Percentiles rank a stretch among this genome's conserved stretches.
Conservation (phyloP, 2,888 invertebrate genomes). For the Chrysodeixis includens region DNA sequence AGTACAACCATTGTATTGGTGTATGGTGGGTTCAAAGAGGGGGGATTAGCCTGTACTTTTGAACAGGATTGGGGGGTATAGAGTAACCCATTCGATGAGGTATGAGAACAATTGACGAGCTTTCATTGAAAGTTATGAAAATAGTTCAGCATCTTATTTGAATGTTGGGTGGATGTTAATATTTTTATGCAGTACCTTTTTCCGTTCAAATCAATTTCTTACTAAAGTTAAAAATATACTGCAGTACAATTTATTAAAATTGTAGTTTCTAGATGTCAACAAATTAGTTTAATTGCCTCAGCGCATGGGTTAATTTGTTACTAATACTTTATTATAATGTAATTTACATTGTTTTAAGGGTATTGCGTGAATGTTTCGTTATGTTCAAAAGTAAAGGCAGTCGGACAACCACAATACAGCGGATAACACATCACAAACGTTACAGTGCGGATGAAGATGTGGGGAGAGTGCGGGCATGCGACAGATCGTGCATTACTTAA, state of each 20-base stretch:
- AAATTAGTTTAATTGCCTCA: no score
- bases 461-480: conserved; percentile 57
- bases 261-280: no score
- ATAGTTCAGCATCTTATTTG: no score
- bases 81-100: background rate
- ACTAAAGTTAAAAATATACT: no score
- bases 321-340: background rate
- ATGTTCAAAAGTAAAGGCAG: conserved; percentile 45
- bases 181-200: no score
- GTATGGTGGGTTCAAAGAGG: conserved; percentile 21
- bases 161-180: no score
- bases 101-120: no score
- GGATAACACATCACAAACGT: conserved; percentile 38
- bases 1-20: conserved; percentile 40
- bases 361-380: background rate
- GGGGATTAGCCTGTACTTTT: conserved; percentile 37
- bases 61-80: conserved; percentile 15
- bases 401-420: conserved; percentile 28
- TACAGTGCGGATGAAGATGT: conserved; percentile 57
- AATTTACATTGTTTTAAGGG: background rate
- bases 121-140: no score
- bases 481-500: conserved; percentile 24
- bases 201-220: no score
- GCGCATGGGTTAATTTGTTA: background rate
- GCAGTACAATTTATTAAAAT: no score